A percentile compares a stretch with the other conserved stretches of the same genome.
These are phyloP conservation scores for Gastrophryne carolinensis DNA, from an alignment of 2,797 vertebrate species.

Conservation along the genomic window DNA sequence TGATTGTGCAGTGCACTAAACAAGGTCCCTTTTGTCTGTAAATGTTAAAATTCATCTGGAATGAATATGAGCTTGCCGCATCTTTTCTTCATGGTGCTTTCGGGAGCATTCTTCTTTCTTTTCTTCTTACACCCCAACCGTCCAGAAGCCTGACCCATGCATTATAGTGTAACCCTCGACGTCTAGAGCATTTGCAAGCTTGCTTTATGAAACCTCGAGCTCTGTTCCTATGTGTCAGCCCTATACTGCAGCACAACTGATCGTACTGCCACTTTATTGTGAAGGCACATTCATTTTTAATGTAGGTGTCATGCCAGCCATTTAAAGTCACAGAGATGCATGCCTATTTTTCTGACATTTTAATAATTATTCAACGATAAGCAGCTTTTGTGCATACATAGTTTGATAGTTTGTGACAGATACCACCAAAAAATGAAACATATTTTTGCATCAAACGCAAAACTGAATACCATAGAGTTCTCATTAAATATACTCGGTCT, in stretches of 20 bases:
- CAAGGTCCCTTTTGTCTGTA: constrained; percentile 12
- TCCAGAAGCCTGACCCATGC: background rate
- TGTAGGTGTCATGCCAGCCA: constrained; percentile 17
- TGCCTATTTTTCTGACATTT: constrained; percentile 27
- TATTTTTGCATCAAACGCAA: background rate
- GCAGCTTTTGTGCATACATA: constrained; percentile 4
- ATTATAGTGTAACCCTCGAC: constrained; percentile 7
- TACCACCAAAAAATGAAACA: background rate
- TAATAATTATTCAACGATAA: constrained; percentile 21
- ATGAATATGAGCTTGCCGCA: constrained; percentile 20
- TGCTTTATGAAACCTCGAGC: background rate
- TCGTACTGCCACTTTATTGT: constrained; percentile 25
- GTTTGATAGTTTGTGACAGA: background rate
- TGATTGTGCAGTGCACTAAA: constrained; percentile 3
- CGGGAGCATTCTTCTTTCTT: constrained; percentile 6
- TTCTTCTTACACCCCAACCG: background rate
- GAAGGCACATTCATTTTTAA: constrained; percentile 20
- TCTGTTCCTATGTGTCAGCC: constrained; percentile 12
- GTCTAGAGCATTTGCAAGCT: constrained; percentile 19
- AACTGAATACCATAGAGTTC: background rate
- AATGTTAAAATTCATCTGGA: constrained; percentile 39
- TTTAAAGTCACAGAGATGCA: constrained; percentile 24
- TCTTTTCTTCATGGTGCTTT: constrained; percentile 17
- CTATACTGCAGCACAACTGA: constrained; percentile 8
- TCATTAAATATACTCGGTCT: background rate